Evolutionary conservation across 2,797 vertebrate species (phyloP), one percentile per base, ranked within the genome.

Genomic region (Parotocinclus haroldoi): DNA sequence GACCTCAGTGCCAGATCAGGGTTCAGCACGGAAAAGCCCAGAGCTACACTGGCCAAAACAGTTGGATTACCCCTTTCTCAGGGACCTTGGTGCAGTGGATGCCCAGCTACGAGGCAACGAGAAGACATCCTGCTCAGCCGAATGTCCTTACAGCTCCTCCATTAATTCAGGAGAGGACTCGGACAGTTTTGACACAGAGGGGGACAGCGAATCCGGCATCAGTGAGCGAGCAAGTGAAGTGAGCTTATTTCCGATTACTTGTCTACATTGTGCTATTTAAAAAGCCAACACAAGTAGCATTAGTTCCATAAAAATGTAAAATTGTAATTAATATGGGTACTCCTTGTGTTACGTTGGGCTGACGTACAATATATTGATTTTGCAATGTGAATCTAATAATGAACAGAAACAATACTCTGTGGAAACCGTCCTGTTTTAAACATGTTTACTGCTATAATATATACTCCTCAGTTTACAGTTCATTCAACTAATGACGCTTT

Each of bases 181-280:
- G 0, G 90, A 87, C 54, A 70, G 76, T 69, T 93, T 92, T 0
- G 96, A 98, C 66, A 95, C 93, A 0, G 96, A 98, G 62, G 95
- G 91, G 7, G 95, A 98, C 82, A 95, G 94, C 7, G 96, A 96
- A 74, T 91, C 91, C 44, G 95, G 83, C 67, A 83, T 91, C 44
- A 89, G 85, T 71, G 95, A 97, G 66, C 91, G 91, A 63, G 93
- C 94, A 39, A 91, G 86, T 71, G 90, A 98, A 94, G 96, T 98
- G 79, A 92, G 91, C 6, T 39, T 27, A 2, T 5, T 27, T 27
- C 5, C 27, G n/a, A n/a, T n/a, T n/a, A n/a, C 5, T 27, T 27
- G 27, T 27, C 27, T n/a, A n/a, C n/a, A 5, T 27, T 27, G 27
- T 27, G 5, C 27, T 27, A n/a, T n/a, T n/a, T n/a, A n/a, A n/a